These are phyloP conservation scores for Connochaetes taurinus DNA, from an alignment of 2,113 vertebrate species.

Conservation along the genomic window DNA sequence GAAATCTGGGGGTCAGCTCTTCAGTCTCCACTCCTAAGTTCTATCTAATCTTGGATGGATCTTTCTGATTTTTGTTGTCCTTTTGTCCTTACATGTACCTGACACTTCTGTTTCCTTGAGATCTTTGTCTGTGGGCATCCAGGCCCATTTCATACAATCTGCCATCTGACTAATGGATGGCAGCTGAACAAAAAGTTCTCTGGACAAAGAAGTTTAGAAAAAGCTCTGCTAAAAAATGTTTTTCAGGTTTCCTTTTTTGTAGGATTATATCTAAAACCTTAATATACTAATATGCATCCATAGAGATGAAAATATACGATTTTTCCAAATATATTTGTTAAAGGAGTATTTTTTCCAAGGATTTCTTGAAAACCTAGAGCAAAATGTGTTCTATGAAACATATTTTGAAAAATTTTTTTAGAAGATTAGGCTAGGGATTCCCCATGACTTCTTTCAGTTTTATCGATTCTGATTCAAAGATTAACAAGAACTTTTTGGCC, in stretches of 20 bases:
- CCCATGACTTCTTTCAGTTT: not conserved
- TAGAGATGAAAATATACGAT: not conserved
- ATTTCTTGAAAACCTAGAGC: not conserved
- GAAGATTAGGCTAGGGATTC: not conserved
- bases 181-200: not conserved
- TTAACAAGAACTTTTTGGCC: not conserved
- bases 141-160: not conserved
- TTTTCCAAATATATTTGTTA: not conserved
- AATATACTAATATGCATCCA: not conserved
- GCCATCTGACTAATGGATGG: not conserved
- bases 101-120: not conserved
- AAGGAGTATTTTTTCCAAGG: not conserved
- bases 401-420: not conserved
- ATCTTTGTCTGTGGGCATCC: not conserved
- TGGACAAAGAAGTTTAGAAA: not conserved
- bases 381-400: not conserved
- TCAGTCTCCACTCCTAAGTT: not conserved
- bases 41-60: not conserved
- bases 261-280: not conserved
- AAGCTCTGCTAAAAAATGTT: not conserved
- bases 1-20: not conserved
- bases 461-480: not conserved
- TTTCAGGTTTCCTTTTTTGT: not conserved
- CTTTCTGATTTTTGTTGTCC: not conserved
- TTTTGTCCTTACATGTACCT: not conserved